Base-by-base conservation (phyloP, 2,113 vertebrate species). In the Strix uralensis region DNA sequence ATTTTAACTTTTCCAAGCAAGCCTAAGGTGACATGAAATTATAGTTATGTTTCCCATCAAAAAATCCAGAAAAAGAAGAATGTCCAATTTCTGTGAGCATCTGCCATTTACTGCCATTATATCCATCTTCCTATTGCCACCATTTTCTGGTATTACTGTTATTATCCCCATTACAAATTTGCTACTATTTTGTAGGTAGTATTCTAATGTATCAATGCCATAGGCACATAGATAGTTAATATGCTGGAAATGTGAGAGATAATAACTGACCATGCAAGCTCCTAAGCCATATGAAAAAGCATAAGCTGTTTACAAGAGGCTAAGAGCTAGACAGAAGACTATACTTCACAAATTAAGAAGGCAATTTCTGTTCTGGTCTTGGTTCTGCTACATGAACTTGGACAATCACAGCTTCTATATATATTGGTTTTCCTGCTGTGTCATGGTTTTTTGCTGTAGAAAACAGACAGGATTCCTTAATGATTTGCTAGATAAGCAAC, bases 301-400 rank as follows among this genome's bases (percentile, higher is more conserved):
- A 9, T n/a, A 65, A 86, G 5, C 13, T 30, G 6, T 70, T 66
- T 55, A 63, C n/a, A 40, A 81, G 22, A 66, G n/a, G 47, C 42
- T 73, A 92, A 78, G 47, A 77, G 46, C 6, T 7, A 75, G 32
- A 40, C 42, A 78, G 34, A 88, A 65, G 25, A 83, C 12, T 65
- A 65, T 16, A 70, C 19, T 5, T 51, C 1, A 1, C 29, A 94
- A 94, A 89, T 72, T 67, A 85, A 67, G 65, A 26, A 51, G 30
- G 25, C 5, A 84, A 42, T 85, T 88, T 84, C n/a, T 89, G 21
- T 67, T 92, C 89, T 61, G 67, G 27, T 75, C 36, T 75, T 77
- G 46, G 26, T 69, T 75, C 36, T 85, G 25, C 27, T 63, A 15
- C 0, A 0, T 52, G 30, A 87, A 11, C 15, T 70, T 21, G 22